Percentiles rank a stretch among this genome's conserved stretches.
These are phyloP conservation scores for Cheirogaleus major DNA, from an alignment of 2,797 vertebrate species.

Conservation along the genomic window DNA sequence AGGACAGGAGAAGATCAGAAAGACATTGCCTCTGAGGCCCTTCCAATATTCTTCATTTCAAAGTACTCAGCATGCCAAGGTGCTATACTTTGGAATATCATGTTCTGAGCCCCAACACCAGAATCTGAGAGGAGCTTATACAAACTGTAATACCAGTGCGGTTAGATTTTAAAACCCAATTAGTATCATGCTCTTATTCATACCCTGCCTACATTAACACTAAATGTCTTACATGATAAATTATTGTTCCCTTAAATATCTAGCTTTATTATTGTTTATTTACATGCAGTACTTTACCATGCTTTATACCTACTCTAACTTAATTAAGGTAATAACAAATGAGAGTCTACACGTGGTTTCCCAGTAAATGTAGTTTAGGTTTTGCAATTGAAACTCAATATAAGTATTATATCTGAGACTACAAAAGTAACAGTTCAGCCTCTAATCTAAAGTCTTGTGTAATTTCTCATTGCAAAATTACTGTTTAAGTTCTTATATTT, in stretches of 20 bases:
- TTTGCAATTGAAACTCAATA: conserved; percentile 35
- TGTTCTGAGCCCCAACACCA: background rate
- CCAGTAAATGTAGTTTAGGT: conserved; percentile 12
- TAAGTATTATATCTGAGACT: conserved; percentile 37
- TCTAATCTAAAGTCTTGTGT: conserved; percentile 46
- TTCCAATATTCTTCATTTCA: background rate
- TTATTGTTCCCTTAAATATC: background rate
- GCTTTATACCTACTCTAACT: background rate
- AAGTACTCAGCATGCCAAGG: background rate
- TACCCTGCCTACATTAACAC: background rate
- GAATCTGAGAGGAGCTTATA: background rate
- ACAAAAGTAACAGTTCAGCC: conserved; percentile 29
- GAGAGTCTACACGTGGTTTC: background rate
- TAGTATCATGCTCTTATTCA: background rate
- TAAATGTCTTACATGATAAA: background rate
- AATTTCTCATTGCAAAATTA: conserved; percentile 69
- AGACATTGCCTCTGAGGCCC: background rate
- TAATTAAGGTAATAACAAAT: background rate
- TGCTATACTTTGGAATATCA: background rate
- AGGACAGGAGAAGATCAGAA: background rate
- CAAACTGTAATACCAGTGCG: background rate
- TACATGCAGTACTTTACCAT: background rate
- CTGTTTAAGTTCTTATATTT: conserved; percentile 69
- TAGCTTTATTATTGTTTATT: background rate
- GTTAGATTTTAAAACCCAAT: background rate